Base-by-base conservation (phyloP, 2,888 invertebrate genomes). In the Ormyrus thymus region DNA sequence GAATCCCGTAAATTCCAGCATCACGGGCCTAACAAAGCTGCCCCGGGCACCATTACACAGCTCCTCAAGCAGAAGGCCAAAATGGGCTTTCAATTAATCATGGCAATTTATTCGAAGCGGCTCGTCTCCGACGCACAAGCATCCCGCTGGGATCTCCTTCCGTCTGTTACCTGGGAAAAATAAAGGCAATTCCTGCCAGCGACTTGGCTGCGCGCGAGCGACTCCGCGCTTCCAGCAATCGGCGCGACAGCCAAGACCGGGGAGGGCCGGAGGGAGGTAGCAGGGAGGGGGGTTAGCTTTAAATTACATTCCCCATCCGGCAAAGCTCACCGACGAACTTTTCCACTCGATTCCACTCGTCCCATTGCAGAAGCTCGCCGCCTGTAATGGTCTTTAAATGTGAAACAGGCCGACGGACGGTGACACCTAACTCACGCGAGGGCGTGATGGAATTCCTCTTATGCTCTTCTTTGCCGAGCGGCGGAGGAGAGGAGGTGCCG, bases 331-430 rank as follows among this genome's bases (percentile, higher is more conserved):
- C 61, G 43, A 68, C 59, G 66, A 78, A 70, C 78, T 78, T 76
- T 78, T 78, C 75, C 75, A 75, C 74, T 78, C 64, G 78, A 81
- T 81, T 81, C 72, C 58, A 61, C 29, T 29, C 78, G 76, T 78
- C 76, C 76, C 69, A 79, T 82, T 76, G 80, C 79, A 76, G 76
- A 79, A 68, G 29, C 11, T 10, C 82, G 80, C 82, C 78, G 81
- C 78, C 29, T 82, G 83, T 83, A 79, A 79, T 79, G 83, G 84
- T 84, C 85, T 85, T 85, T 86, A 86, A 87, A 87, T 86, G 87
- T 86, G 86, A 88, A 87, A 84, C 84, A 85, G 85, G 84, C 83
- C 84, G 83, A 83, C 83, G 83, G 83, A 84, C 83, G 83, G 84
- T 86, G 86, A 86, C 85, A 86, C 85, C 85, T 84, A 84, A 82